Base-by-base conservation (phyloP, 1,140 invertebrate species). In the Paracyclopina nana region DNA sequence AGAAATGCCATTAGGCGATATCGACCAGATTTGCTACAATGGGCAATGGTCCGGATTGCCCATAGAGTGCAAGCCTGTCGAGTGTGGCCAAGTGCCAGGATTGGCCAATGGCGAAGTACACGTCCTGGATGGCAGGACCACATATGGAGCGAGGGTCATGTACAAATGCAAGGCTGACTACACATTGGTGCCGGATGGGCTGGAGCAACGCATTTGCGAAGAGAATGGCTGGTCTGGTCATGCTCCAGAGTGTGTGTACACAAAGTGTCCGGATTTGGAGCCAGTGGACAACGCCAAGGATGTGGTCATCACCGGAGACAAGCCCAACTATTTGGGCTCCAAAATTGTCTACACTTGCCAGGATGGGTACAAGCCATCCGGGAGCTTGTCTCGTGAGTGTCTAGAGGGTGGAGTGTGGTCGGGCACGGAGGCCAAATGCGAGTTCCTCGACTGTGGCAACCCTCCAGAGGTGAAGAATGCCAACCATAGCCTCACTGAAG, bases 1-100 rank as follows among this genome's bases (percentile, higher is more conserved):
- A 6, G 77, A 82, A 60, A 79, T 78, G 70, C 64, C 91, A 1
- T 59, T 80, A n/a, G 86, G 85, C 34, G 68, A 74, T 42, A 66
- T 67, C 31, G 72, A 63, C 14, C 71, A 82, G 55, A 72, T 66
- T 1, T 92, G 87, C 61, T 56, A 62, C 1, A 73, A 74, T 57
- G 84, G 84, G 11, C 78, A 81, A 57, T 91, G 84, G 84, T 78
- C 75, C 42, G 80, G 78, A 11, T 57, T 61, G 1, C 72, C 82
- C 2, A 82, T 83, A 2, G 73, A 73, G 40, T 90, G 85, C 63
- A 82, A 83, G 76, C 86, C 82, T 87, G 70, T 94, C 40, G 82
- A 91, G 57, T 94, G 88, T 63, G 85, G 83, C 6, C 76, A 80
- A 60, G 41, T 38, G 54, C 29, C 48, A 22, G 38, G 52, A n/a